Evolutionary conservation across 2,888 invertebrate genomes (phyloP).

Genomic region (Dolomedes plantarius): DNA sequence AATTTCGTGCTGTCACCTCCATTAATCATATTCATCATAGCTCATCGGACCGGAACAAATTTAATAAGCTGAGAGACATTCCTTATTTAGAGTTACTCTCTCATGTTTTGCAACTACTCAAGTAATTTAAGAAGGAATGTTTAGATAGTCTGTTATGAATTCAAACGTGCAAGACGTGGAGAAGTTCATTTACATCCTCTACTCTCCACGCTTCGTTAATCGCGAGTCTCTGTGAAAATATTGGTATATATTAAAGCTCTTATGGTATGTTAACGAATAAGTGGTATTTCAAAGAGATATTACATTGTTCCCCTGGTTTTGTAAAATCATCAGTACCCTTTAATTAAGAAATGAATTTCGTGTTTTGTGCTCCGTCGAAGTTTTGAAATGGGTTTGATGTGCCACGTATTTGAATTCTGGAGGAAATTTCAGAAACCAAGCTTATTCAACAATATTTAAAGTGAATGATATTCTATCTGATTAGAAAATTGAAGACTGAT

Average conservation of each 20-base stretch:
- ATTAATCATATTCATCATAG: background rate
- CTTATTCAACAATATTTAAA: too few species aligned
- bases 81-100: background rate
- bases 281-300: too few species aligned
- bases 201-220: background rate
- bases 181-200: background rate
- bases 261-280: too few species aligned
- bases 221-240: background rate
- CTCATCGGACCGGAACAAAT: background rate
- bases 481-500: too few species aligned
- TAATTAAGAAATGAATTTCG: too few species aligned
- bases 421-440: too few species aligned
- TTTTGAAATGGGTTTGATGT: too few species aligned
- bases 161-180: background rate
- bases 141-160: background rate
- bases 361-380: too few species aligned
- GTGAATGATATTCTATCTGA: too few species aligned
- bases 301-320: too few species aligned
- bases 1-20: background rate
- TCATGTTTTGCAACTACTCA: background rate
- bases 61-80: background rate
- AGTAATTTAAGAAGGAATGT: background rate
- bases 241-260: background rate
- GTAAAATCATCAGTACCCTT: too few species aligned
- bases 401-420: too few species aligned